Base-by-base conservation (phyloP, 1,140 invertebrate species). In the Drosophila melanica region DNA sequence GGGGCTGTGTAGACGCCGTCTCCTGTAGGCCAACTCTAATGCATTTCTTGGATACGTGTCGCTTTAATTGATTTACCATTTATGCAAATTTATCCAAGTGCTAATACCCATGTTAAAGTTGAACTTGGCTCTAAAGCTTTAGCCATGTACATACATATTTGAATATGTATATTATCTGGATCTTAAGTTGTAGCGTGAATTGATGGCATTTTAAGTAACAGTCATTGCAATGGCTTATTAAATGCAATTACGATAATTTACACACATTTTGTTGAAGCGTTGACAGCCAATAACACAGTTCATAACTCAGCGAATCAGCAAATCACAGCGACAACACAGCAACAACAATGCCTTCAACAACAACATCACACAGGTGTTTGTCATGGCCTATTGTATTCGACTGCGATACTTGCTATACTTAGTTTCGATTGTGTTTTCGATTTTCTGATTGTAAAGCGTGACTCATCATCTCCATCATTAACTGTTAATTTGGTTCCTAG, bases 21-120 rank as follows among this genome's bases (percentile, higher is more conserved):
- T 54, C 39, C 30, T 55, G 37, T 65, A n/a, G 44, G 66, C 54
- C 59, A 30, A 14, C 45, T 79, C 84, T 87, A 86, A 86, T 86
- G 82, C 79, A 89, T 79, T 86, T 86, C 82, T 86, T 71, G 84
- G 84, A 87, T 86, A 89, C 71, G 59, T 80, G 80, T 87, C 60
- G 82, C 64, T 73, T 86, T 87, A 86, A 86, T 86, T 86, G 82
- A 86, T 82, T 79, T 86, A 84, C 77, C 67, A 89, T 89, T 86
- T 86, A 86, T 86, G 82, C 75, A 79, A 86, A 86, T 86, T 33
- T 70, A 70, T 55, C 69, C 66, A 45, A 70, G 66, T 71, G 54
- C 51, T 45, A 37, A 57, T 74, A 41, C 33, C 16, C 48, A 53
- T 42, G 65, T 62, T 27, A 27, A 27, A 35, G 23, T 27, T 55